Evolutionary conservation across 2,113 vertebrate genomes (phyloP).

Genomic region (Eulemur macaco): DNA sequence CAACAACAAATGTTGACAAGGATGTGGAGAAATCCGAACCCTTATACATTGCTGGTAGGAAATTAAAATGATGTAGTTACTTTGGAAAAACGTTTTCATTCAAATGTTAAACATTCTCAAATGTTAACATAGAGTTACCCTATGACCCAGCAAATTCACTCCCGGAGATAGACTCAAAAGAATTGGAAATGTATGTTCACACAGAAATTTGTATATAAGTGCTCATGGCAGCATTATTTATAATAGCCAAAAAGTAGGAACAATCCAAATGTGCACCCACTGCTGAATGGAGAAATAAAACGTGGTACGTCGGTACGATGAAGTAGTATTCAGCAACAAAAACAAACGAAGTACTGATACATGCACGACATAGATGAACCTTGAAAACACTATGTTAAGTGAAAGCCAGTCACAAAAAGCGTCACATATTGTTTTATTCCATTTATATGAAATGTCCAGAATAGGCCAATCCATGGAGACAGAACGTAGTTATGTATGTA

Average conservation of each 20-base stretch:
- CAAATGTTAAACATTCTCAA: not conserved
- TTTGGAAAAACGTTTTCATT: conserved; percentile 3
- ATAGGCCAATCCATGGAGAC: not conserved
- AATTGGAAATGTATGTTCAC: not conserved
- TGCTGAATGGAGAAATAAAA: not conserved
- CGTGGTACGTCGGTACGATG: not conserved
- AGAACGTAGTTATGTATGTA: no score
- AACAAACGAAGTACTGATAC: not conserved
- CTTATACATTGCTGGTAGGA: not conserved
- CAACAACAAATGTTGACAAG: not conserved
- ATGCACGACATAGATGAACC: not conserved
- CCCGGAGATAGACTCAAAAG: not conserved
- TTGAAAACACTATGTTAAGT: not conserved
- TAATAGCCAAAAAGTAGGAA: not conserved
- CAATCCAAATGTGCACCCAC: not conserved
- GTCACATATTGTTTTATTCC: not conserved
- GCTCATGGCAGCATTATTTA: not conserved
- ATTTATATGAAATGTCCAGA: not conserved
- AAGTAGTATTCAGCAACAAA: not conserved
- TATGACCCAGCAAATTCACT: not conserved
- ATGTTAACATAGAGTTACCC: not conserved
- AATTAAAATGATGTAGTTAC: not conserved
- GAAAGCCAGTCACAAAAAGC: not conserved
- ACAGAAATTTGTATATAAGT: not conserved
- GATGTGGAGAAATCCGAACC: not conserved